A percentile compares a stretch with the other conserved stretches of the same genome.
These are phyloP conservation scores for Myanophis thanlyinensis DNA, from an alignment of 2,113 vertebrate genomes.

Conservation along the genomic window DNA sequence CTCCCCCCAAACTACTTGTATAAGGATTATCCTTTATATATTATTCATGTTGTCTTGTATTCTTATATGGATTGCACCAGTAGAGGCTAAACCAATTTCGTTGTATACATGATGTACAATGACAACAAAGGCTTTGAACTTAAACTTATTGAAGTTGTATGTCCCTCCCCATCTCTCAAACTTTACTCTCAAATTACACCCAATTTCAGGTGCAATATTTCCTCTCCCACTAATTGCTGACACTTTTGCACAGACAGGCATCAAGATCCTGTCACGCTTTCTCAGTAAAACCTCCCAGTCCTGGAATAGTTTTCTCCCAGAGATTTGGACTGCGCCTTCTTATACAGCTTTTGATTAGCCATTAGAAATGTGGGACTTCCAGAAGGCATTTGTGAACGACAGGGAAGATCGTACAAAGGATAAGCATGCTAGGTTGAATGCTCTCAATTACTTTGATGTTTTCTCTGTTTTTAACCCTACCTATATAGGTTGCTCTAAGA, in stretches of 20 bases:
- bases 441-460: not conserved
- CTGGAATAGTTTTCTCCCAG: not conserved
- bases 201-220: not conserved
- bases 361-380: not conserved
- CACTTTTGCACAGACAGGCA: not conserved
- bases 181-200: not conserved
- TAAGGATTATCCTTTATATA: too few species aligned
- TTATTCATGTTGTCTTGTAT: too few species aligned
- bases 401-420: not conserved
- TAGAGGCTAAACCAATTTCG: too few species aligned
- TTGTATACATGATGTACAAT: too few species aligned
- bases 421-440: not conserved
- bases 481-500: not conserved
- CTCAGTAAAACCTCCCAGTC: not conserved
- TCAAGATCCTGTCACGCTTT: not conserved
- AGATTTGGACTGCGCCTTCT: not conserved
- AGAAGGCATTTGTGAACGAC: not conserved
- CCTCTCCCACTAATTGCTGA: not conserved
- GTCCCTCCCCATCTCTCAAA: not conserved
- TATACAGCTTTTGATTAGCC: not conserved
- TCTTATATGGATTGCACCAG: too few species aligned
- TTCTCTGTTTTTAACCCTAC: not conserved
- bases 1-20: too few species aligned
- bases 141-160: too few species aligned
- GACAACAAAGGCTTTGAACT: too few species aligned